phyloP scores from a whole-genome alignment of 2,113 vertebrate species.

The Oxygymnocypris stewartii region DNA sequence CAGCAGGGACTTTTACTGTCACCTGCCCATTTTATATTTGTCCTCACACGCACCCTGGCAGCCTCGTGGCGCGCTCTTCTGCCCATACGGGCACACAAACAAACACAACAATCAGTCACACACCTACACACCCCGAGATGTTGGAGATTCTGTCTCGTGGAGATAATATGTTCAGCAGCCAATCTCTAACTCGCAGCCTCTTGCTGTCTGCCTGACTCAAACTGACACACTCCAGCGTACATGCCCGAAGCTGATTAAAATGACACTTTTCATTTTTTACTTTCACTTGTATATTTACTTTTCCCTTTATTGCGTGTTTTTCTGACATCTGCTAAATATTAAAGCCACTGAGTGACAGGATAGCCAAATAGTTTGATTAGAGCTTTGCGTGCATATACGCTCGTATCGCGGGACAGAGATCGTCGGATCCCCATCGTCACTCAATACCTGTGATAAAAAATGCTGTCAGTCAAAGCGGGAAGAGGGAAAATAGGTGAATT shows the following conservation, averaged over 20 bases:
- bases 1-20: slow-evolving; percentile 34
- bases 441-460: slow-evolving; percentile 4
- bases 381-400: not conserved
- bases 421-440: not conserved
- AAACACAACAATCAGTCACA: slow-evolving; percentile 40
- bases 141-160: slow-evolving; percentile 53
- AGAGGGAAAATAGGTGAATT: slow-evolving; percentile 6
- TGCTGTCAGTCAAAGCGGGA: slow-evolving; percentile 21
- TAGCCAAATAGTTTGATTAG: slow-evolving; percentile 13
- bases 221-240: slow-evolving; percentile 23
- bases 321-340: slow-evolving; percentile 22
- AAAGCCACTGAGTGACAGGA: slow-evolving; percentile 26
- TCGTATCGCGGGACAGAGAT: not conserved
- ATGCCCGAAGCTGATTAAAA: slow-evolving; percentile 38
- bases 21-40: slow-evolving; percentile 37
- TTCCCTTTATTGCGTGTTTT: not conserved
- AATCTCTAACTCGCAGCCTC: slow-evolving; percentile 50
- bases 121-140: slow-evolving; percentile 44
- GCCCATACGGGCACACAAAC: slow-evolving; percentile 36
- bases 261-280: slow-evolving; percentile 39
- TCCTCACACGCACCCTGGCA: slow-evolving; percentile 8
- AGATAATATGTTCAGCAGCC: slow-evolving; percentile 54
- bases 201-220: slow-evolving; percentile 15
- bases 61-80: slow-evolving; percentile 5
- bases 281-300: slow-evolving; percentile 14